phyloP scores from a whole-genome alignment of 2,113 vertebrate genomes.

The Crypturellus undulatus region DNA sequence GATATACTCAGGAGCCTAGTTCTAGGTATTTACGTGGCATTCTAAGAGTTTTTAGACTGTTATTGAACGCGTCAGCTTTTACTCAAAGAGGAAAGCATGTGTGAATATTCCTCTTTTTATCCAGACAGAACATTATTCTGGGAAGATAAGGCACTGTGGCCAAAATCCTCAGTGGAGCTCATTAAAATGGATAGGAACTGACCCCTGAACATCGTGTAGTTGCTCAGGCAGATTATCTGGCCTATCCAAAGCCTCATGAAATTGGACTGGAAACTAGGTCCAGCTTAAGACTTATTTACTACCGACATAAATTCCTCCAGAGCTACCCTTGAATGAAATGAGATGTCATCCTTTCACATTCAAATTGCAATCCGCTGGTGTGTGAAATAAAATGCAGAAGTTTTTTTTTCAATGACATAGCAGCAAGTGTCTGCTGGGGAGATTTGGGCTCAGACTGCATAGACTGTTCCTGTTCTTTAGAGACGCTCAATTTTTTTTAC shows the following conservation, averaged over 20 bases:
- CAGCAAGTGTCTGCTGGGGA: background rate
- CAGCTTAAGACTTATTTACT: background rate
- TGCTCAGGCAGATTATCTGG: background rate
- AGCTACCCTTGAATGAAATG: background rate
- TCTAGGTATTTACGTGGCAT: background rate
- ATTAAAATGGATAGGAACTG: background rate
- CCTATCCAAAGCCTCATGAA: background rate
- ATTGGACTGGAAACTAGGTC: background rate
- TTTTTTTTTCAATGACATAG: background rate
- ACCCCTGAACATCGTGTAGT: background rate
- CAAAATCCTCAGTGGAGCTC: background rate
- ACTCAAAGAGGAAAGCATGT: background rate
- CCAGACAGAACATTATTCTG: background rate
- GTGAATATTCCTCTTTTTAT: background rate
- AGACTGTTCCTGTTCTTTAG: background rate
- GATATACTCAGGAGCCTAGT: background rate
- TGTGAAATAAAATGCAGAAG: background rate
- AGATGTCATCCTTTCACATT: background rate
- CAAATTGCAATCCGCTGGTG: background rate
- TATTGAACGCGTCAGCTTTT: background rate
- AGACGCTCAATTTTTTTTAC: background rate
- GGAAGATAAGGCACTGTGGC: background rate
- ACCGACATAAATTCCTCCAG: background rate
- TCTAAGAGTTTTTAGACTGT: background rate
- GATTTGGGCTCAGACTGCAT: background rate